Evolutionary conservation across 2,113 vertebrate genomes (phyloP).

Genomic region (Muntiacus muntjak): DNA sequence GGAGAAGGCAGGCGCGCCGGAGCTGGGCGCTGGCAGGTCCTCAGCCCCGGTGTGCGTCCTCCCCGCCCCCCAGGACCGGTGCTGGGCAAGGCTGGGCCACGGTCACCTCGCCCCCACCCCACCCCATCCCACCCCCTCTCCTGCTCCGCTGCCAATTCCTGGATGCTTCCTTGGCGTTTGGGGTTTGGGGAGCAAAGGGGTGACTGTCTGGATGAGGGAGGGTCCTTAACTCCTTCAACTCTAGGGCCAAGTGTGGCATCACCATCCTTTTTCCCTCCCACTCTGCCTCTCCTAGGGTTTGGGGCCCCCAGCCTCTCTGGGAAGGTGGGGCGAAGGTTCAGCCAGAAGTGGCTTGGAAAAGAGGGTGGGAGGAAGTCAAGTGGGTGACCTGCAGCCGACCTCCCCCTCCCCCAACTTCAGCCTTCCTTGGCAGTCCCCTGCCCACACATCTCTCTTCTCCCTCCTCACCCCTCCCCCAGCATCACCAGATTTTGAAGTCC

Average conservation of each 20-base stretch:
- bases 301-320: background rate
- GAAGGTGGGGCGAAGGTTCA: background rate
- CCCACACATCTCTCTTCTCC: constrained; percentile 16
- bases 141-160: background rate
- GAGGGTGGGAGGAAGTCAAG: background rate
- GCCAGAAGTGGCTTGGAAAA: background rate
- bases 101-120: background rate
- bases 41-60: background rate
- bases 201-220: background rate
- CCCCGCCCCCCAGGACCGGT: background rate
- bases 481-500: constrained; percentile 62
- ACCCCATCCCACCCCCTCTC: background rate
- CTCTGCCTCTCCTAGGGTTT: background rate
- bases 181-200: background rate
- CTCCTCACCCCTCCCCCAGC: constrained; percentile 34
- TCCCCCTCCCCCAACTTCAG: background rate
- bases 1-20: background rate
- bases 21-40: background rate
- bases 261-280: background rate
- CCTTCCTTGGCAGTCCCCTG: background rate
- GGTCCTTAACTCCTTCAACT: constrained; percentile 72
- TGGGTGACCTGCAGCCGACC: background rate
- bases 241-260: constrained; percentile 31
- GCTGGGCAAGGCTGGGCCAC: background rate
- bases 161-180: constrained; percentile 25